Evolutionary conservation across 2,888 invertebrate genomes (phyloP).

Genomic region (Meloe dianella): DNA sequence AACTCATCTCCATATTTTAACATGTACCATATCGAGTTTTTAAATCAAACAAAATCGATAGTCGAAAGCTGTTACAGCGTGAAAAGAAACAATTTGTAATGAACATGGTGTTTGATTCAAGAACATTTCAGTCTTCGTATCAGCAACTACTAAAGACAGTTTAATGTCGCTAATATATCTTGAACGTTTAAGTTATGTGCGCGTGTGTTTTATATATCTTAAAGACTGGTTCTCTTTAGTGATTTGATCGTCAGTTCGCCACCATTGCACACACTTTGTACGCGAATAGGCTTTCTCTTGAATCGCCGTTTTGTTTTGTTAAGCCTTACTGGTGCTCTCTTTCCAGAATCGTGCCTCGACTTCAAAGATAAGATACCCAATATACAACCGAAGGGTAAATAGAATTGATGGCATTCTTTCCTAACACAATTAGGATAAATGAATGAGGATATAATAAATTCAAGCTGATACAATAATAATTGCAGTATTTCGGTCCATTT

Average conservation of each 20-base stretch:
- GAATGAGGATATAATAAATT: slow-evolving; percentile 1
- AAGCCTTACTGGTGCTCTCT: slow-evolving; percentile 38
- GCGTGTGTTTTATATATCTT: background rate
- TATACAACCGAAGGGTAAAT: slow-evolving; percentile 38
- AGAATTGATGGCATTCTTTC: slow-evolving; percentile 30
- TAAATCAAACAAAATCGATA: background rate
- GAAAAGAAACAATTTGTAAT: background rate
- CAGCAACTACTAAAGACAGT: background rate
- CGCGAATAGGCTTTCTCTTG: slow-evolving; percentile 34
- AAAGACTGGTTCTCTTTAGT: background rate
- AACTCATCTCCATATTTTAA: background rate
- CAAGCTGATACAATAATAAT: background rate
- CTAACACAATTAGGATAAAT: slow-evolving; percentile 24
- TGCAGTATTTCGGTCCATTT: background rate
- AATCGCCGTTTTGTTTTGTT: slow-evolving; percentile 45
- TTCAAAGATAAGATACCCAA: slow-evolving; percentile 40
- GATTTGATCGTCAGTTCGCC: slow-evolving; percentile 22
- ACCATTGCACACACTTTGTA: slow-evolving; percentile 31
- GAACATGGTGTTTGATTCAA: background rate
- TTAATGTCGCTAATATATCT: slow-evolving; percentile 1
- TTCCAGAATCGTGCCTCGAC: slow-evolving; percentile 38
- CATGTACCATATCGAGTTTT: background rate
- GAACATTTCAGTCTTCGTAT: background rate
- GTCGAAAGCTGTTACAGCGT: background rate
- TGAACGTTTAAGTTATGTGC: background rate